Conservation (phyloP, 2,797 vertebrate species). For the Sebastes steindachneri region DNA sequence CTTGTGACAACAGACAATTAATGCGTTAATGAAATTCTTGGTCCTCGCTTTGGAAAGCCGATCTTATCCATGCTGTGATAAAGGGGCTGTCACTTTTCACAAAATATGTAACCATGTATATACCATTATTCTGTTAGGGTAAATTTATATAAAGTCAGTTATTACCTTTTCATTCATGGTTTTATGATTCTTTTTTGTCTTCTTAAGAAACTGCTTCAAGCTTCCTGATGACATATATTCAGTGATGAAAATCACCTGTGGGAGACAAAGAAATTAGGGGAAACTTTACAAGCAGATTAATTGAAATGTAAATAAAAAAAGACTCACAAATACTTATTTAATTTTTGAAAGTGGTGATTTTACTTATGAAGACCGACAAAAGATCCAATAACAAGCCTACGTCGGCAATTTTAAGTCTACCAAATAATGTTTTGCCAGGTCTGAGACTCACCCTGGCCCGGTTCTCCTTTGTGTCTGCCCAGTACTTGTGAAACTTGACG, state of each 20-base stretch:
- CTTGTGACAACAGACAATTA: not conserved
- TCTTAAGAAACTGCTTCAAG: constrained; percentile 98
- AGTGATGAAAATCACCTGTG: constrained; percentile 98
- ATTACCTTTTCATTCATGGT: constrained; percentile 98
- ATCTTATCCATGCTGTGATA: not conserved
- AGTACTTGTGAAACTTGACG: constrained; percentile 99
- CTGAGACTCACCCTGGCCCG: constrained; percentile 90
- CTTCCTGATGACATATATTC: constrained; percentile 99
- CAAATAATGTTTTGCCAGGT: not conserved
- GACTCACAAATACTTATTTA: not conserved
- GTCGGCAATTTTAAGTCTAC: not conserved
- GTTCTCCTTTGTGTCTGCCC: constrained; percentile 96
- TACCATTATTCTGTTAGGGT: not conserved
- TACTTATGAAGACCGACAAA: not conserved
- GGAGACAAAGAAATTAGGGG: not conserved
- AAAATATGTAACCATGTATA: not conserved
- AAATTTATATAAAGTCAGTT: not conserved
- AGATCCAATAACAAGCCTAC: not conserved
- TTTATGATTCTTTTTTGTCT: constrained; percentile 99
- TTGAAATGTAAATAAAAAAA: not conserved
- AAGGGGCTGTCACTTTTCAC: not conserved
- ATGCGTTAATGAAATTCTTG: not conserved
- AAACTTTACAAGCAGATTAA: not conserved
- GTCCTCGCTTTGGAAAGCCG: not conserved
- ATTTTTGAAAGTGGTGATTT: not conserved